Conservation (phyloP, 2,888 invertebrate genomes). For the Pammene aurita region DNA sequence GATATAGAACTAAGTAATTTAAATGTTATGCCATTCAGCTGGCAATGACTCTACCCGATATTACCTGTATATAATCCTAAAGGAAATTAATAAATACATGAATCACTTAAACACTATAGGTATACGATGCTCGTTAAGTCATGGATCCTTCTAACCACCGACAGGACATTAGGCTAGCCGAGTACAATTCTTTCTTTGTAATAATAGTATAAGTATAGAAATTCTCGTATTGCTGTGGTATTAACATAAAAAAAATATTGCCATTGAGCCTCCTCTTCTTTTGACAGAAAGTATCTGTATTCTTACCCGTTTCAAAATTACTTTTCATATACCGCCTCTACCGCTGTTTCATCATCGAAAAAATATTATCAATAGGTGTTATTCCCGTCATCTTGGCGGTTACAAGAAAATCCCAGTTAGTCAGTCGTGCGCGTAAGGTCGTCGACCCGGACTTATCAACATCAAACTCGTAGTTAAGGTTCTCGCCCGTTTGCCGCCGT, state of each 20-base stretch:
- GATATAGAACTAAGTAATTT: not conserved
- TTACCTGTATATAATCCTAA: not conserved
- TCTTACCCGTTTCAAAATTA: not conserved
- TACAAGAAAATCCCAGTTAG: constrained; percentile 66
- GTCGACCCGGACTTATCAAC: constrained; percentile 76
- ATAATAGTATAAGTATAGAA: too few species aligned
- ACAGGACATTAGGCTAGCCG: too few species aligned
- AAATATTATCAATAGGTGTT: constrained; percentile 42
- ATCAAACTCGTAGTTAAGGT: constrained; percentile 65
- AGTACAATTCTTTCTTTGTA: too few species aligned
- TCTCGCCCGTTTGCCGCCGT: constrained; percentile 55
- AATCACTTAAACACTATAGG: too few species aligned
- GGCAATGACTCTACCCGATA: not conserved
- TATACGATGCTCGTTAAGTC: too few species aligned
- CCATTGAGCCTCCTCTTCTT: too few species aligned
- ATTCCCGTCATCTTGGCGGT: constrained; percentile 62
- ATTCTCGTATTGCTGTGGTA: too few species aligned
- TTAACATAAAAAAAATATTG: too few species aligned
- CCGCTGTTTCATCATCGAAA: constrained; percentile 19
- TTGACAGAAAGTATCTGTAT: too few species aligned
- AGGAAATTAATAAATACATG: too few species aligned
- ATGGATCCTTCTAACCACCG: too few species aligned
- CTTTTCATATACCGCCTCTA: not conserved
- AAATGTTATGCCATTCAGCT: not conserved
- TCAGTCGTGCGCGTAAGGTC: constrained; percentile 75